Evolutionary conservation across 2,797 vertebrate genomes (phyloP).

Genomic region (Danio aesculapii): DNA sequence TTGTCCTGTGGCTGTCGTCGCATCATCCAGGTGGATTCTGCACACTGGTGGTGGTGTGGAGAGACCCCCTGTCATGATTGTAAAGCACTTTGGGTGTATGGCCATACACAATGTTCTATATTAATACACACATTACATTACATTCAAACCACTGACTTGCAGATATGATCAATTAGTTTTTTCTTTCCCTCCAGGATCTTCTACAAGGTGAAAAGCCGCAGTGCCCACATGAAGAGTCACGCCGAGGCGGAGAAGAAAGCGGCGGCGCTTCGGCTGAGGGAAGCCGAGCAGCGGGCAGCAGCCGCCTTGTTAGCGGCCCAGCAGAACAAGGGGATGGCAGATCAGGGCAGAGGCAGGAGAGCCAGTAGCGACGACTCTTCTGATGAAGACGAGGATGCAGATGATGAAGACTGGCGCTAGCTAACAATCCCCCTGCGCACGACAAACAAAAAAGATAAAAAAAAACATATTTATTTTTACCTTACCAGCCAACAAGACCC

Average conservation of each 20-base stretch:
- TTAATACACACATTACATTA: too few species aligned
- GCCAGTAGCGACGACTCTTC: too few species aligned
- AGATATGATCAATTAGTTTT: not conserved
- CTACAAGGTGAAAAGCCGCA: slow-evolving; percentile 98
- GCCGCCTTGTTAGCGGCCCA: slow-evolving; percentile 72
- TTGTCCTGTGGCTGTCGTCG: too few species aligned
- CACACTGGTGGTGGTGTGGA: too few species aligned
- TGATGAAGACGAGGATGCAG: slow-evolving; percentile 69
- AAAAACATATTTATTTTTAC: slow-evolving; percentile 34
- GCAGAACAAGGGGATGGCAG: slow-evolving; percentile 73
- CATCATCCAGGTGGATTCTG: too few species aligned
- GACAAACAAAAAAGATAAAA: not conserved
- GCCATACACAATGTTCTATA: too few species aligned
- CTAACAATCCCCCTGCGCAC: not conserved
- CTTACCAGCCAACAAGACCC: slow-evolving; percentile 39
- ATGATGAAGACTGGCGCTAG: slow-evolving; percentile 80
- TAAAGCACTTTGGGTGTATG: too few species aligned
- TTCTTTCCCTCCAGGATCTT: slow-evolving; percentile 83
- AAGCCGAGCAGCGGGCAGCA: slow-evolving; percentile 81
- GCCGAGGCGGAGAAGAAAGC: slow-evolving; percentile 98
- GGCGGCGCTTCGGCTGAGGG: slow-evolving; percentile 84
- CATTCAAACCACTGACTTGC: slow-evolving; percentile 2
- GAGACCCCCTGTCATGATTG: too few species aligned
- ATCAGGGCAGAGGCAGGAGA: slow-evolving; percentile 53
- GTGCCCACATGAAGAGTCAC: slow-evolving; percentile 99